Percentiles rank a stretch among this genome's conserved stretches.
These are phyloP conservation scores for Oscheius sp. DNA, from an alignment of 2,888 invertebrate species.

Conservation along the genomic window DNA sequence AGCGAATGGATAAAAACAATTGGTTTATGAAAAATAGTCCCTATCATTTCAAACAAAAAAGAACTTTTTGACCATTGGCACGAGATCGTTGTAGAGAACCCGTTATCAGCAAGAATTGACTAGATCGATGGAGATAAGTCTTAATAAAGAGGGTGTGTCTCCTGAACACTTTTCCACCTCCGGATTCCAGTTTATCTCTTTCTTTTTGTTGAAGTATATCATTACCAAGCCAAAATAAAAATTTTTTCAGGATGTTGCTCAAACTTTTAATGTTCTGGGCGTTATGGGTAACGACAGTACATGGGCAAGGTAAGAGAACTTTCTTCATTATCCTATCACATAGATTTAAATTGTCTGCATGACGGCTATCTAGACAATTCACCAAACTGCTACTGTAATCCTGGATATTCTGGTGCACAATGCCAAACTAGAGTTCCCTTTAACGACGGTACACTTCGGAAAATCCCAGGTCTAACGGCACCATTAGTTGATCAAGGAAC, in stretches of 20 bases:
- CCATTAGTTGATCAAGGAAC: background rate
- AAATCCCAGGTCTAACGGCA: background rate
- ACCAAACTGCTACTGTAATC: background rate
- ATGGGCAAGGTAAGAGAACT: background rate
- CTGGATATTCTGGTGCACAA: background rate
- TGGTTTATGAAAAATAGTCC: no score
- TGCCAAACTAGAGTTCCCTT: slow-evolving; percentile 1
- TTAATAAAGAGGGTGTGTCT: slow-evolving; percentile 4
- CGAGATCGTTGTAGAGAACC: no score
- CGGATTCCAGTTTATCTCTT: slow-evolving; percentile 3
- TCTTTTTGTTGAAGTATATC: background rate
- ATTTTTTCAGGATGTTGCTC: slow-evolving; percentile 23
- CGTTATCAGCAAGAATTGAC: slow-evolving; percentile 16
- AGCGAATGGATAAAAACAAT: no score
- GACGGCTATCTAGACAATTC: slow-evolving; percentile 1
- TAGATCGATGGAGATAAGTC: slow-evolving; percentile 21
- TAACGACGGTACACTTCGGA: slow-evolving; percentile 4
- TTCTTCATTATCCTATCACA: no score
- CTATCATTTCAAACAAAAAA: no score
- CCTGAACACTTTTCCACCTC: slow-evolving; percentile 3
- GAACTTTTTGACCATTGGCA: no score
- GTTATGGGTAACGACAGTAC: slow-evolving; percentile 1
- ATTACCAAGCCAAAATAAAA: background rate
- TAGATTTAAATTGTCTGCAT: slow-evolving; percentile 8
- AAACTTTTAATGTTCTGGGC: background rate